phyloP scores from a whole-genome alignment of 2,797 vertebrate species.

The Silurus lanzhouensis region DNA sequence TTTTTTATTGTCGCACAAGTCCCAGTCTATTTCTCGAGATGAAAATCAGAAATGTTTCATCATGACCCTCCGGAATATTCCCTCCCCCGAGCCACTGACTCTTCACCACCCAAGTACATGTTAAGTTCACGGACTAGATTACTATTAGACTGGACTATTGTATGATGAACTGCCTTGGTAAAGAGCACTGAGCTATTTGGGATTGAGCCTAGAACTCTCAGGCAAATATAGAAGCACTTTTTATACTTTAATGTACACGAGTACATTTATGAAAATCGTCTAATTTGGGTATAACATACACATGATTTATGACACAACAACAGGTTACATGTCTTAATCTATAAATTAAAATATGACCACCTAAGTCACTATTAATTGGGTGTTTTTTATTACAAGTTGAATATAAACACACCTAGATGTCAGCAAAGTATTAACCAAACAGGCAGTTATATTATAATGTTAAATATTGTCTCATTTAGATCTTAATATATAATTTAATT shows the following conservation, averaged over 20 bases:
- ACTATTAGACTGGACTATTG: background rate
- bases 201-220: background rate
- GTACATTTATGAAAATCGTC: background rate
- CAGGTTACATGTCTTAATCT: background rate
- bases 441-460: background rate
- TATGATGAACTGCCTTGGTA: background rate
- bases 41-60: constrained; percentile 5
- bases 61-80: background rate
- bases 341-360: background rate
- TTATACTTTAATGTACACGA: background rate
- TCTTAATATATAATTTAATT: no score
- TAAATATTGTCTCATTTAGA: no score
- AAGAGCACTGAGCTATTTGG: background rate
- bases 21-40: background rate
- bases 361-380: background rate
- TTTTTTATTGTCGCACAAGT: no score
- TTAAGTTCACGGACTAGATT: constrained; percentile 3
- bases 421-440: background rate
- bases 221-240: background rate
- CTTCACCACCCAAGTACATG: background rate
- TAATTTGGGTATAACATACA: background rate
- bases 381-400: background rate
- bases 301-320: background rate
- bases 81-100: background rate
- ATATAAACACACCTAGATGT: background rate